phyloP scores from a whole-genome alignment of 2,113 vertebrate species.

The Cyrtonyx montezumae region DNA sequence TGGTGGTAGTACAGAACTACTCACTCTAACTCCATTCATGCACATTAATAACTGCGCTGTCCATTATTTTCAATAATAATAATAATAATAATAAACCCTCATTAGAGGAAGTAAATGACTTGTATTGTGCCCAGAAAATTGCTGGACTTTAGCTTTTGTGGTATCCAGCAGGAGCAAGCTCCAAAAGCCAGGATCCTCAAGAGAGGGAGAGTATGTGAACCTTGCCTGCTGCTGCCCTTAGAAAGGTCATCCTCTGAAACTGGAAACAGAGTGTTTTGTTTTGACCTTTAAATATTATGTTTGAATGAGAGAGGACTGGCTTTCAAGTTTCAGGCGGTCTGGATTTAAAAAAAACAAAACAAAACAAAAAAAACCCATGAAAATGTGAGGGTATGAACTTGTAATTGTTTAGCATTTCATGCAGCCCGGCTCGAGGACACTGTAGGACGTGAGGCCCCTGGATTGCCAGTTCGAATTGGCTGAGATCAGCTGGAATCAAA shows the following conservation, averaged over 20 bases:
- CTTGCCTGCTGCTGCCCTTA: slow-evolving; percentile 7
- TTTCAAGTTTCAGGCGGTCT: neutral
- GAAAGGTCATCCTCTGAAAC: slow-evolving; percentile 28
- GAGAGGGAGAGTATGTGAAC: neutral
- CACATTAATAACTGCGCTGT: neutral
- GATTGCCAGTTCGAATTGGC: slow-evolving; percentile 1
- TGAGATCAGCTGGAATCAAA: slow-evolving; percentile 39
- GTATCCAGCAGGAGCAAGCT: neutral
- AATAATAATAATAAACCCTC: neutral
- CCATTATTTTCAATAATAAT: neutral
- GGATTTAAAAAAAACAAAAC: neutral
- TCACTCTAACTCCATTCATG: neutral
- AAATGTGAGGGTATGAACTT: neutral
- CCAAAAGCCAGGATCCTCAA: neutral
- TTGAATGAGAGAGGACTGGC: neutral
- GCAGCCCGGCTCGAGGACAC: neutral
- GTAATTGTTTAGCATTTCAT: neutral
- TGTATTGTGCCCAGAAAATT: neutral
- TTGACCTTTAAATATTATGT: slow-evolving; percentile 50
- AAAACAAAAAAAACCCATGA: neutral
- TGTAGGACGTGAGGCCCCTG: rapidly evolving
- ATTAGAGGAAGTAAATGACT: neutral
- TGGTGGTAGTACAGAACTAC: neutral
- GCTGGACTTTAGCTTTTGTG: neutral
- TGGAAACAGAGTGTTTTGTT: neutral